Percentiles rank a stretch among this genome's conserved stretches.
Evolutionary conservation across 2,888 invertebrate genomes (phyloP).

Genomic region (Drosophila setosimentum): DNA sequence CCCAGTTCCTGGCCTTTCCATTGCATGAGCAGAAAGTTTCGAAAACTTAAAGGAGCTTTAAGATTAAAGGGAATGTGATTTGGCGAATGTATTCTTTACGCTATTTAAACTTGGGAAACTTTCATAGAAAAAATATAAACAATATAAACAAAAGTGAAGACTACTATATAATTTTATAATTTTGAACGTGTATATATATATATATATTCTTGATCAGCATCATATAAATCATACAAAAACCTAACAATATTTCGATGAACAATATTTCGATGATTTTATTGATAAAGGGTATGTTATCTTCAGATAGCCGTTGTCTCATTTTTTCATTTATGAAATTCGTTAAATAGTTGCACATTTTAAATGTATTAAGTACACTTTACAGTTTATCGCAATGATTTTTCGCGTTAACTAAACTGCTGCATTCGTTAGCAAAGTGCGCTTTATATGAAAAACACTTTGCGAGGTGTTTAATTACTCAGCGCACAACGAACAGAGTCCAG

Average conservation of each 20-base stretch:
- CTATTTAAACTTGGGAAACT: background rate
- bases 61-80: background rate
- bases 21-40: background rate
- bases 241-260: too few relatives aligned
- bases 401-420: background rate
- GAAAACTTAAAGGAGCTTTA: background rate
- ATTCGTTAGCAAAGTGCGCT: background rate
- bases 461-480: constrained; percentile 16
- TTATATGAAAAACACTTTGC: background rate
- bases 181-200: too few relatives aligned
- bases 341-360: background rate
- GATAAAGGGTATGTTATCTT: background rate
- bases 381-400: background rate
- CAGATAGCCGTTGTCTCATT: background rate
- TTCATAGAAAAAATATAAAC: background rate
- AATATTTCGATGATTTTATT: too few relatives aligned
- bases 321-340: background rate
- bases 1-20: background rate
- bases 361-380: background rate
- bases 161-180: too few relatives aligned
- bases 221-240: too few relatives aligned
- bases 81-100: background rate
- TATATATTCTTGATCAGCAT: background rate
- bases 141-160: background rate
- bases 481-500: background rate